Conservation (phyloP, 2,113 vertebrate species). For the Cochlearius cochlearius region DNA sequence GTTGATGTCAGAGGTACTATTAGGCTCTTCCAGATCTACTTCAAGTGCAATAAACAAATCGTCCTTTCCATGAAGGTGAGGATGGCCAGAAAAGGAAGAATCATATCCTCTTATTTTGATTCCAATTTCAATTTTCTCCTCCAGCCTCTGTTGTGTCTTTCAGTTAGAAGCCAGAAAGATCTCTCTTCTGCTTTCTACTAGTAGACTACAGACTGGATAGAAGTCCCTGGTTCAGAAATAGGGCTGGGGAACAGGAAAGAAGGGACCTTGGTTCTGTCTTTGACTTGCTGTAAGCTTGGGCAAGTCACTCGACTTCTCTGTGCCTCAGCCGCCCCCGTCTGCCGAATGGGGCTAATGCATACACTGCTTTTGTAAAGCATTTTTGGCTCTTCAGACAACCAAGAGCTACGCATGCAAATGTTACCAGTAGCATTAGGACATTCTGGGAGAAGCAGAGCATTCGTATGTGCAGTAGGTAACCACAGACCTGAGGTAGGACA, state of each 20-base stretch:
- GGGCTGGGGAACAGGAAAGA: not conserved
- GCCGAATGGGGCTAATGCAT: not conserved
- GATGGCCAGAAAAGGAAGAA: not conserved
- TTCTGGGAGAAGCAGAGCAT: not conserved
- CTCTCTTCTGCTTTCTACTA: not conserved
- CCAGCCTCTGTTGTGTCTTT: not conserved
- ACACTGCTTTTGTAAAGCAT: not conserved
- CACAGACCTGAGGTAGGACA: not conserved
- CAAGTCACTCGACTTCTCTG: not conserved
- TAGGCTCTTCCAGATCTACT: not conserved
- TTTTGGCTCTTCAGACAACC: not conserved
- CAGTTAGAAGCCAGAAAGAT: not conserved
- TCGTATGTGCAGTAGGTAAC: not conserved
- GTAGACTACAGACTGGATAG: not conserved
- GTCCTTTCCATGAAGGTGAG: not conserved
- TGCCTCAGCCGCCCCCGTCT: not conserved
- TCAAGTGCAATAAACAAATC: constrained; percentile 14
- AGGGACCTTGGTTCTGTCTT: not conserved
- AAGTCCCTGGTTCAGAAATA: not conserved
- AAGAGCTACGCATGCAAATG: not conserved
- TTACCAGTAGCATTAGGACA: not conserved
- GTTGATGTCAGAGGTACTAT: not conserved
- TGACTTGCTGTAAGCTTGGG: not conserved
- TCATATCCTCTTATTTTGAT: not conserved
- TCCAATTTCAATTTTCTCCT: not conserved